Conservation (phyloP, 1,140 invertebrate genomes). For the Drosophila sp. region DNA sequence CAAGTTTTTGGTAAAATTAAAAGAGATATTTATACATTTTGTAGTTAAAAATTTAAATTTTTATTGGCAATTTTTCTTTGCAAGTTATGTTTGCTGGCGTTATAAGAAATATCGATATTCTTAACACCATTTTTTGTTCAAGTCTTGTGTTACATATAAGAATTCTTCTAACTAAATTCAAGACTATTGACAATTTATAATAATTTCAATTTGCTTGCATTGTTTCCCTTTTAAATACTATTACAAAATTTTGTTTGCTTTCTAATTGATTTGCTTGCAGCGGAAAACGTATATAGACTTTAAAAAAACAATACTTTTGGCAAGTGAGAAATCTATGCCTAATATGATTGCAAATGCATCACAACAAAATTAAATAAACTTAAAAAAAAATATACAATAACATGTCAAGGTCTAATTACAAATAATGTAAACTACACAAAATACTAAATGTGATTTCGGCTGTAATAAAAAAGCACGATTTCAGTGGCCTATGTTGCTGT, state of each 20-base stretch:
- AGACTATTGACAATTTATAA: too few relatives aligned
- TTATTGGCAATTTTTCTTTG: too few relatives aligned
- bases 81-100: too few relatives aligned
- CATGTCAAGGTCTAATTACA: conserved; percentile 71
- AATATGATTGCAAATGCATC: conserved; percentile 12
- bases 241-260: neutral
- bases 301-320: conserved; percentile 12
- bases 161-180: too few relatives aligned
- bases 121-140: too few relatives aligned
- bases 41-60: too few relatives aligned
- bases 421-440: conserved; percentile 64
- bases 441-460: conserved; percentile 14
- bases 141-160: too few relatives aligned
- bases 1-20: too few relatives aligned
- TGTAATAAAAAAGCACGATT: conserved; percentile 27
- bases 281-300: neutral
- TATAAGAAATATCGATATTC: too few relatives aligned
- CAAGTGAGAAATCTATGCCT: conserved; percentile 10
- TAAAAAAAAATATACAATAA: conserved; percentile 28
- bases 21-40: too few relatives aligned
- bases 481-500: conserved; percentile 15
- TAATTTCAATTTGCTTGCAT: too few relatives aligned
- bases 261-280: neutral
- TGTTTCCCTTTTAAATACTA: neutral
- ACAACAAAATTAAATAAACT: conserved; percentile 31